phyloP scores from a whole-genome alignment of 2,113 vertebrate species.

The Thalassoma bifasciatum region DNA sequence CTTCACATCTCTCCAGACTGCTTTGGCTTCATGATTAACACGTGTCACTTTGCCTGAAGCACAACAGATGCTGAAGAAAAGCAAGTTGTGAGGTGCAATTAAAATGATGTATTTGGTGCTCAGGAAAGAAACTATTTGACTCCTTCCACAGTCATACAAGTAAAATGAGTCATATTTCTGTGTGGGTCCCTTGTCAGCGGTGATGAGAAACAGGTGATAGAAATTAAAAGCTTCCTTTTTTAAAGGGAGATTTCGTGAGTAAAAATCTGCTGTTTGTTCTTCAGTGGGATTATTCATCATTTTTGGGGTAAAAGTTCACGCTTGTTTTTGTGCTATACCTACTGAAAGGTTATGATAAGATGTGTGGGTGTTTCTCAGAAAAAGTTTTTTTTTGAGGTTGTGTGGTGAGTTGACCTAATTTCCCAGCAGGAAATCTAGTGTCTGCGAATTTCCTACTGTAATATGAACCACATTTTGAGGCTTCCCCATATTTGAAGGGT shows the following conservation, averaged over 20 bases:
- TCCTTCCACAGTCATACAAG: not conserved
- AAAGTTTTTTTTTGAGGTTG: not conserved
- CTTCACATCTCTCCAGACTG: not conserved
- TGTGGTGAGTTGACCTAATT: not conserved
- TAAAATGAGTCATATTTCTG: not conserved
- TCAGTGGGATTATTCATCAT: not conserved
- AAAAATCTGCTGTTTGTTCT: not conserved
- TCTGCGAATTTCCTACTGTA: conserved; percentile 3
- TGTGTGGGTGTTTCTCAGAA: conserved; percentile 12
- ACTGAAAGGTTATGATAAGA: not conserved
- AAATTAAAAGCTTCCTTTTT: conserved; percentile 10
- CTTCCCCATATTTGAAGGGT: conserved; percentile 44
- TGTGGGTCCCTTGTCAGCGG: too few relatives aligned
- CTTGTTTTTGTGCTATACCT: not conserved
- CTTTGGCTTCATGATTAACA: conserved; percentile 31
- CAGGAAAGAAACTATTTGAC: not conserved
- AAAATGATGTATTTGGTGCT: not conserved
- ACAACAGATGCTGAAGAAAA: conserved; percentile 7
- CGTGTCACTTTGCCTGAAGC: conserved; percentile 4
- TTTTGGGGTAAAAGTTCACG: not conserved
- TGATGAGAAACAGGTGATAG: not conserved
- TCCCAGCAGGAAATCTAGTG: not conserved
- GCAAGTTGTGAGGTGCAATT: not conserved
- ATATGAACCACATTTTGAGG: not conserved
- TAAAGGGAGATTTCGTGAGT: not conserved